A percentile compares a stretch with the other conserved stretches of the same genome.
Conservation (phyloP, 1,140 invertebrate species). For the Globodera ellingtonae region DNA sequence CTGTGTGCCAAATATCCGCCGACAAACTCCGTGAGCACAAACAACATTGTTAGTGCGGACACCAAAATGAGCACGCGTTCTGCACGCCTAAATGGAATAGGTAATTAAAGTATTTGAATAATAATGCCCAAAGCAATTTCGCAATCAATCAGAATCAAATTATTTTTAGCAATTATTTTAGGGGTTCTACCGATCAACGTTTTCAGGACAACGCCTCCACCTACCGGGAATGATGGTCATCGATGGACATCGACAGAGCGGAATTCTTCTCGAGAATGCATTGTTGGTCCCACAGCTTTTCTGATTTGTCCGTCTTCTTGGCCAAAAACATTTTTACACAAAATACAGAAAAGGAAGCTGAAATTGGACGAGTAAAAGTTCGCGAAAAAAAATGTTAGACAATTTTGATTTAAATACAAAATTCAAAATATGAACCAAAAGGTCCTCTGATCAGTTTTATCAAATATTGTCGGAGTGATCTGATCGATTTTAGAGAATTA, state of each 20-base stretch:
- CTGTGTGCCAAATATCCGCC: constrained; percentile 57
- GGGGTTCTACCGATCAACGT: no score
- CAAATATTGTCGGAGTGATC: background rate
- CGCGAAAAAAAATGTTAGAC: background rate
- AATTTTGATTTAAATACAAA: background rate
- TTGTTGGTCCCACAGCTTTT: constrained; percentile 11
- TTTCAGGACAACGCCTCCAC: background rate
- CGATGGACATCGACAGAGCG: background rate
- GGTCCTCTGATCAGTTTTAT: background rate
- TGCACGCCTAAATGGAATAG: constrained; percentile 39
- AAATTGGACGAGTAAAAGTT: background rate
- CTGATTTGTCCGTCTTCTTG: background rate
- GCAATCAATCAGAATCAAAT: no score
- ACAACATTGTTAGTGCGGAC: constrained; percentile 54
- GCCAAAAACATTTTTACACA: background rate
- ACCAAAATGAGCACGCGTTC: constrained; percentile 56
- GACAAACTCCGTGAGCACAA: constrained; percentile 56
- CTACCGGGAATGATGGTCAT: background rate
- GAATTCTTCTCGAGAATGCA: constrained; percentile 7
- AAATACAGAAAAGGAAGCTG: background rate
- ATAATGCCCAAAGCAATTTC: no score
- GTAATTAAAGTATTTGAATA: no score
- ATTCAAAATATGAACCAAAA: background rate
- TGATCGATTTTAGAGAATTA: background rate
- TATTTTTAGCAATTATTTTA: no score